Evolutionary conservation across 2,888 invertebrate genomes (phyloP).

Genomic region (Netelia fuscicornis): DNA sequence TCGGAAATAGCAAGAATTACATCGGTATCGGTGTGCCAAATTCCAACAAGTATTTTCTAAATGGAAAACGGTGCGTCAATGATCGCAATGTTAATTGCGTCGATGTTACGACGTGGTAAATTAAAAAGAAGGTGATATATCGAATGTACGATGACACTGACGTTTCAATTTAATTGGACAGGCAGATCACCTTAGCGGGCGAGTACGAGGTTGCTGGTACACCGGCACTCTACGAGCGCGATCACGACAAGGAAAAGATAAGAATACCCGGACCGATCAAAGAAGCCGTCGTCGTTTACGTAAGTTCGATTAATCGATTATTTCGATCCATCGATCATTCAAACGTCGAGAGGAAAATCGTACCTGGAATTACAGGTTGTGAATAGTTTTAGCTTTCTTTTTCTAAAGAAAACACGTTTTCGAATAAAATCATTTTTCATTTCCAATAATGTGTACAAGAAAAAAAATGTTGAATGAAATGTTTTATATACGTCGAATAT

Average conservation of each 20-base stretch:
- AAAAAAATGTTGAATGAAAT: background rate
- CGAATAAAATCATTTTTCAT: background rate
- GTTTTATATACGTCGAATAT: background rate
- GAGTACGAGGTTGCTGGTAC: slow-evolving; percentile 85
- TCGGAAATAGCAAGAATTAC: slow-evolving; percentile 82
- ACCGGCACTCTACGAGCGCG: slow-evolving; percentile 85
- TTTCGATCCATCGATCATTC: too few species aligned
- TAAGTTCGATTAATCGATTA: slow-evolving; percentile 80
- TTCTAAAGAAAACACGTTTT: background rate
- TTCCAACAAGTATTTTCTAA: slow-evolving; percentile 86
- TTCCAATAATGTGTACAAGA: too few species aligned
- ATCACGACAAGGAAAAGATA: slow-evolving; percentile 86
- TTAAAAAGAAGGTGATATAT: slow-evolving; percentile 16
- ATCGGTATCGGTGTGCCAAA: slow-evolving; percentile 86
- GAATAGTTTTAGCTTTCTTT: background rate
- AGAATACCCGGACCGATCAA: slow-evolving; percentile 88
- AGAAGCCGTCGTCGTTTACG: slow-evolving; percentile 87
- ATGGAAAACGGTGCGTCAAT: slow-evolving; percentile 87
- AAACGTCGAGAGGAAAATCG: too few species aligned
- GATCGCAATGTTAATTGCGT: slow-evolving; percentile 70
- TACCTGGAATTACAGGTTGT: background rate
- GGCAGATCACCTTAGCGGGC: slow-evolving; percentile 84
- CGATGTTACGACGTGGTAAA: slow-evolving; percentile 39
- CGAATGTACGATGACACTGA: slow-evolving; percentile 42
- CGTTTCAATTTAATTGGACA: slow-evolving; percentile 73